Base-by-base conservation (phyloP, 2,888 invertebrate genomes). In the Aphidius colemani region DNA sequence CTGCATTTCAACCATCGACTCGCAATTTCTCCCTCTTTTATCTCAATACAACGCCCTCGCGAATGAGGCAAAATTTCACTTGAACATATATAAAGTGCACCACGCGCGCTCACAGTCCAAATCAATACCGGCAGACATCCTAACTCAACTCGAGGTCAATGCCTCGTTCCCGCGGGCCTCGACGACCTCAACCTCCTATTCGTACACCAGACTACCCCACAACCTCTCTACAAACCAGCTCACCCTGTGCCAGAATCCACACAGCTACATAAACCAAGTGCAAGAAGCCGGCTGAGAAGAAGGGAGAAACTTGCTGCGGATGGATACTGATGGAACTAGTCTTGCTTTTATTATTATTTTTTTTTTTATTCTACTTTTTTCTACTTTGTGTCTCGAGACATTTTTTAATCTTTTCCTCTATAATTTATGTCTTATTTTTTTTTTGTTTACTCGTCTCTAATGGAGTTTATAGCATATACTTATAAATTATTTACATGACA, bases 61-160 rank as follows among this genome's bases (percentile, higher is more conserved):
- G 39, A 39, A 39, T n/a, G 57, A 57, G 39, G 75, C 70, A 84
- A 84, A 71, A 83, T 18, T 18, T 18, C 13, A 84, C 75, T 84
- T 84, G 71, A 18, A 30, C 5, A 30, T 30, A 30, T 30, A 30
- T 30, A 30, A 30, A 30, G 82, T 77, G 65, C 83, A 82, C 64
- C 77, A 67, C 70, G 46, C 83, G 43, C 66, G 66, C 67, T 30
- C 64, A 64, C 68, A 67, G 70, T 69, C 74, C 75, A 78, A 83
- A 84, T 85, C 85, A 85, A 84, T 84, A 83, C 82, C 83, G 80
- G 85, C 85, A 85, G 83, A 85, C 85, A 84, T 84, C 83, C 85
- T 84, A 78, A 79, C 81, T 79, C 80, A 59, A 77, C 78, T 80
- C 74, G 82, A 81, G 86, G 87, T 87, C 86, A 86, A 86, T 86